Base-by-base conservation (phyloP, 2,113 vertebrate genomes). In the Hypocryptadius cinnamomeus region DNA sequence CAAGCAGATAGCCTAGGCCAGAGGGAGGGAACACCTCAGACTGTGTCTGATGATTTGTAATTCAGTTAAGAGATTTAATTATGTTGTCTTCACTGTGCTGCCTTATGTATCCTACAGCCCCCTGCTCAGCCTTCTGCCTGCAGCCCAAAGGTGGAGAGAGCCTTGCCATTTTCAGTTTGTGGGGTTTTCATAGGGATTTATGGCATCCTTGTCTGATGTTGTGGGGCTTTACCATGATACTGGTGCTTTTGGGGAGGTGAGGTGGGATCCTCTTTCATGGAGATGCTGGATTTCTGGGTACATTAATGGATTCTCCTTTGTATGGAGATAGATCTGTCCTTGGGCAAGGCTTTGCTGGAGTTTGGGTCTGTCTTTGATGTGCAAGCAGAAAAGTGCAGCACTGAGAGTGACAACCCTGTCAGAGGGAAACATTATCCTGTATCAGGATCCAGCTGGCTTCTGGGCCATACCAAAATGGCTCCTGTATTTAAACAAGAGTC, bases 1-100 rank as follows among this genome's bases (percentile, higher is more conserved):
- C 86, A 69, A 51, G 14, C 53, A 93, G 61, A 84, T 74, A 92
- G 42, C 47, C 39, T 66, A 56, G 24, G 31, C 68, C 4, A 14
- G 66, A 80, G 59, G 7, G 24, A 59, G n/a, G 66, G 35, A 82
- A 14, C 53, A 17, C 77, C 84, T 85, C 63, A 70, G 87, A 54
- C 79, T 70, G 57, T 72, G 35, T 59, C 47, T 94, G 64, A 81
- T 90, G 87, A 88, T 95, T 91, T 93, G 42, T 91, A 71, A 82
- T 88, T 93, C 59, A 42, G 71, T 94, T 85, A 77, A 85, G 56
- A 85, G 76, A 90, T 87, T 47, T 90, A 87, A 92, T 96, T 93
- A 76, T 21, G 35, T 54, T 93, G 79, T 87, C 74, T 88, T 94
- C 6, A 1, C 85, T 90, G 39, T 87, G 50, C 59, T 88, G 51